Evolutionary conservation across 2,888 invertebrate species (phyloP), one percentile per base, ranked within the genome.

Genomic region (Phyllotreta striolata): DNA sequence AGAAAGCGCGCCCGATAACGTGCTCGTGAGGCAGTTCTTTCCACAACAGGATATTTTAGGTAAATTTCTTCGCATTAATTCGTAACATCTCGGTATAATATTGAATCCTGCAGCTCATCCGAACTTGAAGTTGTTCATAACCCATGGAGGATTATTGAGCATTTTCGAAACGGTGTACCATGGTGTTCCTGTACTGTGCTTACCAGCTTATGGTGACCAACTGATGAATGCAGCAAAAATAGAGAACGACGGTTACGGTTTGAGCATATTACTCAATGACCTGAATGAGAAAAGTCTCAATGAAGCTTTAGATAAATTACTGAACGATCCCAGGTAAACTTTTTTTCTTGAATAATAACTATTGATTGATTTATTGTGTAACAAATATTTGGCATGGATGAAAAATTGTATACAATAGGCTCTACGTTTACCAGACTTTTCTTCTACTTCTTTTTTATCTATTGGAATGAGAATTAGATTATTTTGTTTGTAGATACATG

Each of bases 61-160:
- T 75, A 68, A 41, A 44, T 37, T 24, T 4, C 4, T 24, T 24
- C 24, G 24, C 24, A 24, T 24, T 4, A 24, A 24, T 24, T 24
- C 4, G 24, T 24, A 24, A 24, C 24, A n/a, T n/a, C n/a, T 24
- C 24, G 4, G 4, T 24, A 3, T 24, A 24, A 24, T 4, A 3
- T 4, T 24, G 24, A 24, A 24, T 24, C 24, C 24, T 3, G 2
- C 24, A 85, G 85, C 83, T 3, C 86, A 88, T 76, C 80, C 80
- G 3, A 85, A 85, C 59, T 81, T 86, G 1, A 83, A 81, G 66
- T 73, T 85, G 0, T 87, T 88, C 68, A 84, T 88, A 63, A 86
- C 86, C 7, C 85, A 87, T 71, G 87, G 86, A 24, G 88, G 87
- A 0, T 78, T 86, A 46, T 81, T 87, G 71, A 85, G 86, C 66